These are phyloP conservation scores for Potamarius usumacintae DNA, from an alignment of 2,113 vertebrate genomes.

Conservation along the genomic window DNA sequence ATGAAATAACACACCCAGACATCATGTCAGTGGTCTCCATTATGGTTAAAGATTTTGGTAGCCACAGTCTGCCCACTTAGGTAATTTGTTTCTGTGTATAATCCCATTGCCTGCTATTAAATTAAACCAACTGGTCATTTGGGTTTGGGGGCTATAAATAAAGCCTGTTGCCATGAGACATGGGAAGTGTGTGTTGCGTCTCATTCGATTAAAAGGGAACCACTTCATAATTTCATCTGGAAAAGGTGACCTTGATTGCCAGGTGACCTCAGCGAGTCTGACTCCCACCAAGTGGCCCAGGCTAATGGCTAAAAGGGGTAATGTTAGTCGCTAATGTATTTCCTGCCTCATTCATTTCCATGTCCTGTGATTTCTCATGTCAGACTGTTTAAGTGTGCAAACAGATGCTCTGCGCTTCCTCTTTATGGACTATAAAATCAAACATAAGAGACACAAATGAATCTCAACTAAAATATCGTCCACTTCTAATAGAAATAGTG, in stretches of 20 bases:
- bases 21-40: constrained; percentile 77
- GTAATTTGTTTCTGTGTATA: constrained; percentile 80
- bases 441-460: not conserved
- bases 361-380: constrained; percentile 13
- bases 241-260: constrained; percentile 75
- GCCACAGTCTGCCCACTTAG: constrained; percentile 75
- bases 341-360: constrained; percentile 49
- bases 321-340: constrained; percentile 69
- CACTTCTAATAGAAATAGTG: not conserved
- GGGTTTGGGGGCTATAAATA: constrained; percentile 75
- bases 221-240: constrained; percentile 76
- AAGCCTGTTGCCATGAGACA: constrained; percentile 71
- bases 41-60: constrained; percentile 78
- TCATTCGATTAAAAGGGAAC: constrained; percentile 77
- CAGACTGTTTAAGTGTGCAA: constrained; percentile 9
- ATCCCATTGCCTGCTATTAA: constrained; percentile 79
- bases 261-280: constrained; percentile 68
- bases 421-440: not conserved
- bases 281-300: constrained; percentile 65
- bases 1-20: constrained; percentile 75
- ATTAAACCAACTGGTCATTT: constrained; percentile 82
- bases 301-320: constrained; percentile 67
- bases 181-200: constrained; percentile 65
- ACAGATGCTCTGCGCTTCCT: not conserved
- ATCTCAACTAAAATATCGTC: not conserved